These are phyloP conservation scores for Leptoteleia sp. DNA, from an alignment of 1,140 invertebrate genomes.

Conservation along the genomic window DNA sequence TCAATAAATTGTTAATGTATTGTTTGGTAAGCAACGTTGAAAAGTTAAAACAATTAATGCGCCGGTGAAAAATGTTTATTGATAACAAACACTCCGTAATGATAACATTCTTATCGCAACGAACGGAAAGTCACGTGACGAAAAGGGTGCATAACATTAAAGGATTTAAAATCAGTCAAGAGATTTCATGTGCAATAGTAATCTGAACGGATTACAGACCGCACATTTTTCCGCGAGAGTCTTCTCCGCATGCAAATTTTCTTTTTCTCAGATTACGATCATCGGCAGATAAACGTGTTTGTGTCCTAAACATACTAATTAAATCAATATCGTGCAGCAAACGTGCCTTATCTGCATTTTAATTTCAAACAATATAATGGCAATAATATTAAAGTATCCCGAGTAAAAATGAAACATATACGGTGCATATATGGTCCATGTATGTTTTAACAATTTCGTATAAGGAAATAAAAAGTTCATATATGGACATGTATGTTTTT, in stretches of 20 bases:
- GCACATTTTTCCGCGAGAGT: slow-evolving; percentile 74
- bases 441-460: no score
- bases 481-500: no score
- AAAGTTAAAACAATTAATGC: no score
- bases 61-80: no score
- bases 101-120: slow-evolving; percentile 42
- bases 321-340: slow-evolving; percentile 53
- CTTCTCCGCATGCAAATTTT: slow-evolving; percentile 56
- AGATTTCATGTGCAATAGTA: slow-evolving; percentile 70
- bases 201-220: slow-evolving; percentile 79
- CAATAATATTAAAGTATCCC: no score
- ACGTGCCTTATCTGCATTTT: slow-evolving; percentile 29
- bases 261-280: slow-evolving; percentile 73
- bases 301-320: slow-evolving; percentile 52
- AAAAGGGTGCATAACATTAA: slow-evolving; percentile 80
- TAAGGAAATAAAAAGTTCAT: no score
- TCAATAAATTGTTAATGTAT: no score
- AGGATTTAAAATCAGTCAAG: slow-evolving; percentile 76
- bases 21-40: no score
- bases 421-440: no score
- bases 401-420: no score
- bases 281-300: slow-evolving; percentile 43
- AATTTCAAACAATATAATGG: no score
- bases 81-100: slow-evolving; percentile 4
- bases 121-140: slow-evolving; percentile 30